Evolutionary conservation across 2,113 vertebrate genomes (phyloP).

Genomic region (Mustelus asterias): DNA sequence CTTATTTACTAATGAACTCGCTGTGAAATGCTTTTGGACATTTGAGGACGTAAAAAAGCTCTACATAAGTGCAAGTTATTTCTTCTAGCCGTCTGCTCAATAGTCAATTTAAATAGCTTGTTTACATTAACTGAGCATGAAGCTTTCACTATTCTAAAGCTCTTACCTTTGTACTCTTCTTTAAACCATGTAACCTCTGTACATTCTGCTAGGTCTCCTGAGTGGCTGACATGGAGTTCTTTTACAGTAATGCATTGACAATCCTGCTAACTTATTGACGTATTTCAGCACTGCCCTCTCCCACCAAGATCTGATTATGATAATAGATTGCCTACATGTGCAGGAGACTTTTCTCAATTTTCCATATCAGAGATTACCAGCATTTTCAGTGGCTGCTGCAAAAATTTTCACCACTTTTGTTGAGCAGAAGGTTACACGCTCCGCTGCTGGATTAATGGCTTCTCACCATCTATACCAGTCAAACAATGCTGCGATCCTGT

Average conservation of each 20-base stretch:
- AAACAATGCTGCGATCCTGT: background rate
- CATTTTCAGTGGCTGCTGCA: background rate
- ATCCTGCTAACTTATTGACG: background rate
- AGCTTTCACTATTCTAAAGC: background rate
- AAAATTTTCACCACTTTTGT: background rate
- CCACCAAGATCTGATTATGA: background rate
- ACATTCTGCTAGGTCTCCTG: background rate
- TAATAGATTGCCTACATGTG: background rate
- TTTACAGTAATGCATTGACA: background rate
- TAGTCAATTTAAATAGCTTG: background rate
- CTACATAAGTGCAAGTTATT: background rate
- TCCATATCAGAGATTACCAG: background rate
- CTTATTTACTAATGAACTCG: background rate
- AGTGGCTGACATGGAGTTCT: background rate
- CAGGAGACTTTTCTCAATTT: background rate
- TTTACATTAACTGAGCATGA: background rate
- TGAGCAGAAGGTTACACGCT: background rate
- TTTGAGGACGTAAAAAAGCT: background rate
- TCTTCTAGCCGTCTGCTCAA: background rate
- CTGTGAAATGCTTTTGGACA: background rate
- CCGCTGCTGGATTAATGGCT: background rate
- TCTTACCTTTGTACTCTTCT: background rate
- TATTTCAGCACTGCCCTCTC: background rate
- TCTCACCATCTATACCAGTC: background rate
- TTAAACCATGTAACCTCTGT: background rate